Evolutionary conservation across 1,140 invertebrate species (phyloP).

Genomic region (Asobara japonica): DNA sequence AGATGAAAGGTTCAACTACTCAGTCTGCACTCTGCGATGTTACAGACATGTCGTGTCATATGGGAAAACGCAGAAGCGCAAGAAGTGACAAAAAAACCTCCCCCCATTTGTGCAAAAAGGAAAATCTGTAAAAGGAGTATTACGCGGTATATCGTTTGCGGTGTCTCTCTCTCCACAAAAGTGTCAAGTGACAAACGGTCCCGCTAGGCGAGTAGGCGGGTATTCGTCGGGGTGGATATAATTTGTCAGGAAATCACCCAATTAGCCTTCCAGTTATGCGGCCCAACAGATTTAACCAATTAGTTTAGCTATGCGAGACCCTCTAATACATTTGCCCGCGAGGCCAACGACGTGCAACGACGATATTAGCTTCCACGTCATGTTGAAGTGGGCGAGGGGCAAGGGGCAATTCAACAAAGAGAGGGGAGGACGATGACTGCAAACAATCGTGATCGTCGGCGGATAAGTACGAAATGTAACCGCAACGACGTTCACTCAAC

Average conservation of each 20-base stretch:
- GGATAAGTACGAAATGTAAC: neutral
- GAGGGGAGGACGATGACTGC: slow-evolving; percentile 10
- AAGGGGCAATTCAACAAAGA: neutral
- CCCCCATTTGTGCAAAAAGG: neutral
- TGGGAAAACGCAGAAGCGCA: neutral
- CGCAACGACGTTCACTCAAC: slow-evolving; percentile 3
- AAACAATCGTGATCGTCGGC: slow-evolving; percentile 8
- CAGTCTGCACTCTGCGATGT: neutral
- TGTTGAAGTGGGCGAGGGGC: neutral
- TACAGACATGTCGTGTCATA: slow-evolving; percentile 7
- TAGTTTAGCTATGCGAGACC: slow-evolving; percentile 66
- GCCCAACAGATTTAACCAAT: slow-evolving; percentile 69
- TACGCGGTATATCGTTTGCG: neutral
- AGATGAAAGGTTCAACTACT: slow-evolving; percentile 3
- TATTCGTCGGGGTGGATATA: slow-evolving; percentile 65
- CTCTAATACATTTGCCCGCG: slow-evolving; percentile 59
- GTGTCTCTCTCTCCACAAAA: slow-evolving; percentile 33
- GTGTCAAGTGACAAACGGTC: slow-evolving; percentile 67
- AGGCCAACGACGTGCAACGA: slow-evolving; percentile 38
- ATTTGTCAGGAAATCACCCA: slow-evolving; percentile 69
- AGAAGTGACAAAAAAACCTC: neutral
- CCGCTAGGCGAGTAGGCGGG: slow-evolving; percentile 58
- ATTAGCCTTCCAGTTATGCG: slow-evolving; percentile 68
- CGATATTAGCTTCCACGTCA: slow-evolving; percentile 35
- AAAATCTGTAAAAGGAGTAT: slow-evolving; percentile 12